Conservation (phyloP, 2,113 vertebrate genomes). For the Catagonus wagneri region DNA sequence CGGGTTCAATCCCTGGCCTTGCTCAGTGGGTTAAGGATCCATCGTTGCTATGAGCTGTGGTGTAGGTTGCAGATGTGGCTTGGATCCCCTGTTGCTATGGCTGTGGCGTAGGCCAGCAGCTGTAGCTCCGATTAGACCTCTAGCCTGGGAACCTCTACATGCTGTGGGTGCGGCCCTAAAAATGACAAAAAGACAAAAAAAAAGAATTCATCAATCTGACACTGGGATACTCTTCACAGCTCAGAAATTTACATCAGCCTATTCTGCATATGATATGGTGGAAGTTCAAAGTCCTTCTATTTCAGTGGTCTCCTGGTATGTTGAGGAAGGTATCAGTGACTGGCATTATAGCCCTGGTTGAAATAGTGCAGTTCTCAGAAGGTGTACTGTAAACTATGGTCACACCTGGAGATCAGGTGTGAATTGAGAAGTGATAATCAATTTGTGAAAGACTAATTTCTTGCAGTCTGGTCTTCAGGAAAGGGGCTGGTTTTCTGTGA, state of each 20-base stretch:
- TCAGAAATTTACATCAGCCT: background rate
- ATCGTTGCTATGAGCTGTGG: too few species aligned
- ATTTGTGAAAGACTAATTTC: background rate
- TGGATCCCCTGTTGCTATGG: too few species aligned
- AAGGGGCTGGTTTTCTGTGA: background rate
- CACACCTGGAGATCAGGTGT: background rate
- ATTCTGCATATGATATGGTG: background rate
- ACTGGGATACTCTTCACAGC: background rate
- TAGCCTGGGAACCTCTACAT: too few species aligned
- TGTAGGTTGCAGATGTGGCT: too few species aligned
- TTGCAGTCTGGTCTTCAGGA: background rate
- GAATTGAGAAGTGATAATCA: background rate
- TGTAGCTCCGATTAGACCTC: too few species aligned
- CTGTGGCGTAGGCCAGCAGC: too few species aligned
- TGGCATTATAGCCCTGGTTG: too few species aligned
- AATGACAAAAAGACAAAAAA: too few species aligned
- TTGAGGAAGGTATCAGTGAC: background rate
- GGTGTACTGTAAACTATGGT: too few species aligned
- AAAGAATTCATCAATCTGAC: background rate
- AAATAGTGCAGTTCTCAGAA: background rate
- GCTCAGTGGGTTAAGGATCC: too few species aligned
- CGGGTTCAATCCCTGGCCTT: too few species aligned
- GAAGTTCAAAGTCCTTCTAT: background rate
- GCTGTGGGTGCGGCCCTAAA: too few species aligned
- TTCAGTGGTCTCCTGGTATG: background rate